Evolutionary conservation across 2,888 invertebrate species (phyloP), one percentile per base, ranked within the genome.

Genomic region (Cryptocephalus moraei): DNA sequence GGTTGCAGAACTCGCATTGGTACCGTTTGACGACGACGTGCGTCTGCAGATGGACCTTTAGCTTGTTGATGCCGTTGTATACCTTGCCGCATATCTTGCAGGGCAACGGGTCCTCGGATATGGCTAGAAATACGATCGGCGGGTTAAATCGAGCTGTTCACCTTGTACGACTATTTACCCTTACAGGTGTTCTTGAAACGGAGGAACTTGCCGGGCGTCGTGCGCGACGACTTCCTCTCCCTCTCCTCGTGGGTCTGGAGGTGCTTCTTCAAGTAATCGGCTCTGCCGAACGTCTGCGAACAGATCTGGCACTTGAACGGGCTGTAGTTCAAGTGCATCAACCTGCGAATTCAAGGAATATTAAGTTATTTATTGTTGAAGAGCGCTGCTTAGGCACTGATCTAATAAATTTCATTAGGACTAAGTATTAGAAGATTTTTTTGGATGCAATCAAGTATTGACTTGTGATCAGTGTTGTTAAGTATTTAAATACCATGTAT

Each of bases 31-130:
- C 54, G 8, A 52, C 50, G 9, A 52, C 44, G 39, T 54, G 54
- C n/a, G 52, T 52, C 32, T 52, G 49, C 14, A 54, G 43, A 33
- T 54, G 54, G 14, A 52, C 46, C 33, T 52, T 54, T 34, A 54
- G 41, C 42, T 49, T 52, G 32, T 49, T 42, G 32, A 54, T 48
- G 13, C 48, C 50, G 31, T 48, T 50, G 13, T 50, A 54, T 22
- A 44, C 47, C 41, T 50, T 54, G n/a, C 54, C 54, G 33, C 54
- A 54, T 22, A 54, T 50, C 45, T 52, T 54, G 40, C 54, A 54
- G 8, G 52, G 52, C 8, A 50, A 39, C 10, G 49, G 52, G 32
- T 50, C 52, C 42, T 50, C 54, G 49, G 39, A 40, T 44, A 50
- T n/a, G 22, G 22, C 22, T 22, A 6, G 22, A 22, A 22, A 4